These are phyloP conservation scores for Pygathrix nemaeus DNA, from an alignment of 2,113 vertebrate genomes.

Conservation along the genomic window DNA sequence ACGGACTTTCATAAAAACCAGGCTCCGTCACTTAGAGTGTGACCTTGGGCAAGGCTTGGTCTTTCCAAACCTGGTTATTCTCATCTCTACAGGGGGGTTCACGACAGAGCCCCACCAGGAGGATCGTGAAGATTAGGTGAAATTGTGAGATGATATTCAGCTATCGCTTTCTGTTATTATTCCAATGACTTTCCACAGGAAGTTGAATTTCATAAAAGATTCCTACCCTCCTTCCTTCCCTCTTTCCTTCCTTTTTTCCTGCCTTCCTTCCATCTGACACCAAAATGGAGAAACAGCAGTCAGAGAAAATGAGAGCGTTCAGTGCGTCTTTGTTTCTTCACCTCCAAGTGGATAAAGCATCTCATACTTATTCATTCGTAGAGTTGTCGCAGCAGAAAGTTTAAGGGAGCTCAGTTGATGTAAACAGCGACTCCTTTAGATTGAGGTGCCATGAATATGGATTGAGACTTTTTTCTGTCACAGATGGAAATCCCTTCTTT, in stretches of 20 bases:
- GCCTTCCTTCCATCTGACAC: background rate
- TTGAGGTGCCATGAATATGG: background rate
- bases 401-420: background rate
- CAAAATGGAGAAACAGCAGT: background rate
- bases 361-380: background rate
- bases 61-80: background rate
- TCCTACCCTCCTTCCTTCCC: background rate
- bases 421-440: background rate
- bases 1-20: background rate
- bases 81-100: accelerated
- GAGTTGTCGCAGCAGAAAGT: background rate
- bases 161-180: background rate
- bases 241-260: accelerated
- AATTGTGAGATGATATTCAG: background rate
- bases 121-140: background rate
- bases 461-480: background rate
- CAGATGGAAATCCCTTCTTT: background rate
- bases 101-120: accelerated
- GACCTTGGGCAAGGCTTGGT: background rate
- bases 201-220: background rate
- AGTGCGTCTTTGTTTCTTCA: background rate
- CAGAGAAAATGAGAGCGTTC: background rate
- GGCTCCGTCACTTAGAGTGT: background rate
- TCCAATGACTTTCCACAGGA: background rate
- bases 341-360: background rate